phyloP scores from a whole-genome alignment of 2,888 invertebrate species.

The Drosophila nr. fundita region DNA sequence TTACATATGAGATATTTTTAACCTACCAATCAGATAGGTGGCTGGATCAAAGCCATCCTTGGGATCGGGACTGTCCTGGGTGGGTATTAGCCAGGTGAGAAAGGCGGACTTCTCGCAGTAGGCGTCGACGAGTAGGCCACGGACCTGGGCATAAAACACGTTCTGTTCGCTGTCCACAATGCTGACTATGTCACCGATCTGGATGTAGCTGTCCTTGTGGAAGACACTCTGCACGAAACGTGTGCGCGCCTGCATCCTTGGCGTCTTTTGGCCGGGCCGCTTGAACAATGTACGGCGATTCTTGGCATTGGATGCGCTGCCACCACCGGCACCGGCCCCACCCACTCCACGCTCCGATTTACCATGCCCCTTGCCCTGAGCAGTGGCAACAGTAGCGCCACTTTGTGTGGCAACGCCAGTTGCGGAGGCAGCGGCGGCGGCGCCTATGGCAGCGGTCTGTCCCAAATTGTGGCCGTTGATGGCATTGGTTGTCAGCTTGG shows the following conservation, averaged over 20 bases:
- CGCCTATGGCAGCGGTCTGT: not conserved
- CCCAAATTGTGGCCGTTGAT: constrained; percentile 35
- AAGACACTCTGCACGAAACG: constrained; percentile 92
- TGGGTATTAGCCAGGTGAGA: constrained; percentile 96
- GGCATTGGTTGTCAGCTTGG: constrained; percentile 5
- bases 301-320: constrained; percentile 86
- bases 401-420: constrained; percentile 2
- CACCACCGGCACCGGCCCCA: constrained; percentile 26
- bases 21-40: constrained; percentile 93
- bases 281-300: constrained; percentile 92
- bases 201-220: constrained; percentile 92
- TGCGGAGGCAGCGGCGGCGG: not conserved
- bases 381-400: not conserved
- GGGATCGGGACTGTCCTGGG: constrained; percentile 91
- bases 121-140: constrained; percentile 95
- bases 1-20: not conserved
- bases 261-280: constrained; percentile 92
- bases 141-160: constrained; percentile 94
- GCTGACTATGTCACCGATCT: constrained; percentile 96
- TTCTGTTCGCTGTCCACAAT: constrained; percentile 91
- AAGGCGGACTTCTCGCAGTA: constrained; percentile 97
- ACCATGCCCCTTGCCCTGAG: constrained; percentile 36
- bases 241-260: constrained; percentile 92
- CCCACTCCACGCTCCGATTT: constrained; percentile 35
- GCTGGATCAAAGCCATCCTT: constrained; percentile 93